Conservation (phyloP, 2,113 vertebrate species). For the Rattus rattus region DNA sequence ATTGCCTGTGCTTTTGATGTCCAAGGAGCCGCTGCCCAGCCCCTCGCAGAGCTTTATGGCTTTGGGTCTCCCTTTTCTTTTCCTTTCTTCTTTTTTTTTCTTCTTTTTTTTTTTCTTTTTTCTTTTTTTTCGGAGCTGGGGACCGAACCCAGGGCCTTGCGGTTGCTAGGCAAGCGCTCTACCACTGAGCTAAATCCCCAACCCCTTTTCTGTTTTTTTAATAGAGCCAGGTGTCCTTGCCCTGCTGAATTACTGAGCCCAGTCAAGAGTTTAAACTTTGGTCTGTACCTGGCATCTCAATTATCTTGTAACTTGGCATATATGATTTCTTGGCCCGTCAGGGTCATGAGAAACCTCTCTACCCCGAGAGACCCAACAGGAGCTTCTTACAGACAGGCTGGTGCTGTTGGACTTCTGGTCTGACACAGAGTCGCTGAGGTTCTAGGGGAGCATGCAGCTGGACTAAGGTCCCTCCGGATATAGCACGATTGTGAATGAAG, state of each 20-base stretch:
- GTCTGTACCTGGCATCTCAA: neutral
- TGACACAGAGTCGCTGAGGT: neutral
- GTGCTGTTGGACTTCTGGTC: neutral
- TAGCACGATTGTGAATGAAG: fast-evolving
- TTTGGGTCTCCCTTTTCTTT: neutral
- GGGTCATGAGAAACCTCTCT: too few species aligned
- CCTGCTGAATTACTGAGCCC: fast-evolving
- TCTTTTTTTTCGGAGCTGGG: too few species aligned
- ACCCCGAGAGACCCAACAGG: neutral
- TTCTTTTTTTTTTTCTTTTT: too few species aligned
- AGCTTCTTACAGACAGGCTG: neutral
- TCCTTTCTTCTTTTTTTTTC: too few species aligned
- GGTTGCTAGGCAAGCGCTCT: too few species aligned
- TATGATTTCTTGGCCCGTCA: fast-evolving
- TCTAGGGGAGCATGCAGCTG: too few species aligned
- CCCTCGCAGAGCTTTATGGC: neutral
- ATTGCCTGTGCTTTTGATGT: neutral
- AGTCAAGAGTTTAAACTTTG: fast-evolving
- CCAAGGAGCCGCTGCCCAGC: neutral
- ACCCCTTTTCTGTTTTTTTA: too few species aligned
- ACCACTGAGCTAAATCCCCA: too few species aligned
- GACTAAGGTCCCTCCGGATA: neutral
- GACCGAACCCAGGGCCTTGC: too few species aligned
- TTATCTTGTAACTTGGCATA: neutral
- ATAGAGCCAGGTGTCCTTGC: neutral